A percentile compares a stretch with the other conserved stretches of the same genome.
phyloP scores from a whole-genome alignment of 2,797 vertebrate species.

The Bradypus variegatus region DNA sequence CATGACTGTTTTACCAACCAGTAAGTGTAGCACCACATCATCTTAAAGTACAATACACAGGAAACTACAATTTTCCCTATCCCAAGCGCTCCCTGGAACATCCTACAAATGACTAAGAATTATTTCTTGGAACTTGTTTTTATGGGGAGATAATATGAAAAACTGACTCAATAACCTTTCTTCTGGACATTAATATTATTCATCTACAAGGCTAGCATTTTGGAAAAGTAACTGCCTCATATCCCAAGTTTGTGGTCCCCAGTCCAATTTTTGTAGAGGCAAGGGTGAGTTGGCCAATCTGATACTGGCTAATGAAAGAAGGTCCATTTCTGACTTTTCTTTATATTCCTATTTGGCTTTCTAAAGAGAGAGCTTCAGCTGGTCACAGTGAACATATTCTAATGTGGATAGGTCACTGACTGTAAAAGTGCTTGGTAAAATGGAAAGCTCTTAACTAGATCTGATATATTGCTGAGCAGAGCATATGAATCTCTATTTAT shows the following conservation, averaged over 20 bases:
- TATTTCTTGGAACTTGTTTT: constrained; percentile 16
- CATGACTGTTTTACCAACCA: constrained; percentile 1
- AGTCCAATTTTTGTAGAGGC: not conserved
- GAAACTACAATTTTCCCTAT: not conserved
- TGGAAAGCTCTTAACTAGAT: not conserved
- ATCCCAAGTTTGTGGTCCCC: not conserved
- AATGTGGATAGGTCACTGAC: not conserved
- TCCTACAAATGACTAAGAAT: constrained; percentile 15
- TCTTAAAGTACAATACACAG: not conserved
- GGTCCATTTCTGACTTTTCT: not conserved
- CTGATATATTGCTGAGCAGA: not conserved
- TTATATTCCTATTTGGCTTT: not conserved
- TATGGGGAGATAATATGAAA: constrained; percentile 29
- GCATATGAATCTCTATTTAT: not conserved
- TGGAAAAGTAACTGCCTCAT: not conserved
- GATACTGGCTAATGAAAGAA: not conserved
- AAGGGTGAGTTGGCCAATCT: not conserved
- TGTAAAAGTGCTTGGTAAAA: not conserved
- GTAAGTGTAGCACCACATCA: not conserved
- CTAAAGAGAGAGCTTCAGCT: not conserved
- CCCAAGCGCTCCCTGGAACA: not conserved
- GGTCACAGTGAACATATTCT: not conserved
- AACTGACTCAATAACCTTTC: not conserved
- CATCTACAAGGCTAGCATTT: not conserved
- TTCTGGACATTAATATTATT: not conserved